These are phyloP conservation scores for Turnix velox DNA, from an alignment of 2,113 vertebrate genomes.

Conservation along the genomic window DNA sequence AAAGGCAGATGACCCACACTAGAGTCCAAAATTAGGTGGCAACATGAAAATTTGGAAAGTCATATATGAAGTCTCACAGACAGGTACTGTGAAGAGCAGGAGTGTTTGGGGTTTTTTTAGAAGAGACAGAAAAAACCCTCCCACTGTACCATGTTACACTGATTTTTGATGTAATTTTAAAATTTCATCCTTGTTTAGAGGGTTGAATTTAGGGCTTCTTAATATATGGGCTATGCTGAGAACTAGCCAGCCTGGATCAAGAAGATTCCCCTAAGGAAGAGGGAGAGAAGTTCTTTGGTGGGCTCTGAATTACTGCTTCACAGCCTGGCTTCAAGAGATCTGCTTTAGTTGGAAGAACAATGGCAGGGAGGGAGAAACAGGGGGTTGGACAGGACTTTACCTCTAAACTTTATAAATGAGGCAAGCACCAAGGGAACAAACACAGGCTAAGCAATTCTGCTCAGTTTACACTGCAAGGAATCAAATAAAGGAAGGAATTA, in stretches of 20 bases:
- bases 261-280: not conserved
- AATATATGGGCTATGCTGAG: not conserved
- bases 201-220: not conserved
- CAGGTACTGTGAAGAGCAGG: not conserved
- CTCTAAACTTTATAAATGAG: constrained; percentile 1
- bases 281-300: not conserved
- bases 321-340: not conserved
- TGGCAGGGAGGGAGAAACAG: not conserved
- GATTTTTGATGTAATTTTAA: not conserved
- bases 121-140: not conserved
- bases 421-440: constrained; percentile 8
- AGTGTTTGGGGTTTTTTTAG: rapidly evolving
- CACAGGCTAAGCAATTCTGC: not conserved
- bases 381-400: not conserved
- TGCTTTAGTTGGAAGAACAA: not conserved
- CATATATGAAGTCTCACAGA: not conserved
- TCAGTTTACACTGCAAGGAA: constrained; percentile 13
- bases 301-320: not conserved
- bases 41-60: not conserved
- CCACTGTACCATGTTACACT: not conserved
- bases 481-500: not conserved
- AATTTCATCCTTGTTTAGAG: not conserved
- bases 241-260: not conserved
- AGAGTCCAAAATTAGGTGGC: not conserved
- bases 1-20: not conserved